Evolutionary conservation across 2,113 vertebrate species (phyloP).

Genomic region (Pao palembangensis): DNA sequence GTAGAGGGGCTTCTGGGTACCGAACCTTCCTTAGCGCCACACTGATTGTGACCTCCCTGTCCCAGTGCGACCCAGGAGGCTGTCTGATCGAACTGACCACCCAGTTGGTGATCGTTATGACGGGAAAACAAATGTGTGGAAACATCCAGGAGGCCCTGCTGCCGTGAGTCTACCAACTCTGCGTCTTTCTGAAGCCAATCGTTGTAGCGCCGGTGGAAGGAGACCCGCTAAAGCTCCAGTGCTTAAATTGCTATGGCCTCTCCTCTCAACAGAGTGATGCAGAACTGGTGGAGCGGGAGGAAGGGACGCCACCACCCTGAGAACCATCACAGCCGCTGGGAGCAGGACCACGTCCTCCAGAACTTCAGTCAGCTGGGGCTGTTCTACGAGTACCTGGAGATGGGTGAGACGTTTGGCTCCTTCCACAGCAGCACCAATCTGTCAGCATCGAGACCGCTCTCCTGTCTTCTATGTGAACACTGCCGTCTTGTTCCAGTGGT

Average conservation of each 20-base stretch:
- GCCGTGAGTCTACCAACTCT: constrained; percentile 80
- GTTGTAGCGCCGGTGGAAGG: too few species aligned
- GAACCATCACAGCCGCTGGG: constrained; percentile 89
- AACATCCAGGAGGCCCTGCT: constrained; percentile 91
- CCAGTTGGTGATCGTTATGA: constrained; percentile 94
- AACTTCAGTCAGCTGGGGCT: constrained; percentile 84
- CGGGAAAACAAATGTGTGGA: constrained; percentile 91
- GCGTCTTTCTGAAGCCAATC: neutral
- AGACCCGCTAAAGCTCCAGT: too few species aligned
- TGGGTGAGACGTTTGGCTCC: constrained; percentile 77
- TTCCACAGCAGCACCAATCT: too few species aligned
- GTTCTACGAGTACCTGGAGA: constrained; percentile 97
- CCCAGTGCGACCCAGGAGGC: constrained; percentile 90
- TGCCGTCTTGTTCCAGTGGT: constrained; percentile 73
- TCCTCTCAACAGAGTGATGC: constrained; percentile 71
- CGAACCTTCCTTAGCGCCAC: too few species aligned
- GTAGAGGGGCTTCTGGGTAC: too few species aligned
- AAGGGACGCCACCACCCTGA: constrained; percentile 83
- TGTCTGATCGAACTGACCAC: constrained; percentile 94
- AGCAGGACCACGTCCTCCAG: constrained; percentile 90
- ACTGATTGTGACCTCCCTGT: neutral
- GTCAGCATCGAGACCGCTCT: neutral
- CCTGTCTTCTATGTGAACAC: neutral
- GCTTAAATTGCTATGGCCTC: neutral
- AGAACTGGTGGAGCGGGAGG: constrained; percentile 92